Base-by-base conservation (phyloP, 1,140 invertebrate species). In the Magallana gigas region DNA sequence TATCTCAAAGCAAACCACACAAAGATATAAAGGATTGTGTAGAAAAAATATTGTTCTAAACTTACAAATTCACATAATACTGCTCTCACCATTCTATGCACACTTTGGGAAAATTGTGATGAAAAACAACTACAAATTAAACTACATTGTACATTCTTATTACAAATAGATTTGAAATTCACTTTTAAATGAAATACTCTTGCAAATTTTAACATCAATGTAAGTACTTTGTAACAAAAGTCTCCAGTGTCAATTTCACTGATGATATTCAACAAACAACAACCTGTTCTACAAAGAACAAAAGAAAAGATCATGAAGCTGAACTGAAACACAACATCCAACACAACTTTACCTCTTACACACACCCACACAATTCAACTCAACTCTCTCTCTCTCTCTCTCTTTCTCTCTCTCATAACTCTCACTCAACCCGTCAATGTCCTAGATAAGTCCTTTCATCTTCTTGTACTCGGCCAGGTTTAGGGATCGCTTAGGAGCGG, bases 391-490 rank as follows among this genome's bases (percentile, higher is more conserved):
- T 64, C 59, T 80, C 57, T 71, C 82, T 29, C 68, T 58, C 62
- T 48, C n/a, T 82, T 58, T 84, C 64, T 57, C 85, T 84, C 23
- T 23, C 23, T 23, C 36, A 48, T 48, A 5, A 48, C 36, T 68
- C 64, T 18, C 64, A 14, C 64, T 58, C 84, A 84, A 83, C 57
- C 85, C 23, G 58, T 87, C 60, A 57, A n/a, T 56, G 71, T 82
- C 62, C 81, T 93, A 94, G 84, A 99, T 99, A 82, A 99, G 96
- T 84, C 98, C 98, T 89, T 98, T 96, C 93, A 98, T 97, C 95
- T 99, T 99, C 95, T 99, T 99, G 94, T 99, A 99, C 93, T 99
- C 98, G 95, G 99, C 98, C 83, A 99, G 95, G 94, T 99, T 99
- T n/a, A 99, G 95, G 0, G 98, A 98, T 88, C 98, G 95, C 89